Conservation (phyloP, 2,113 vertebrate species). For the Actenoides lindsayi region DNA sequence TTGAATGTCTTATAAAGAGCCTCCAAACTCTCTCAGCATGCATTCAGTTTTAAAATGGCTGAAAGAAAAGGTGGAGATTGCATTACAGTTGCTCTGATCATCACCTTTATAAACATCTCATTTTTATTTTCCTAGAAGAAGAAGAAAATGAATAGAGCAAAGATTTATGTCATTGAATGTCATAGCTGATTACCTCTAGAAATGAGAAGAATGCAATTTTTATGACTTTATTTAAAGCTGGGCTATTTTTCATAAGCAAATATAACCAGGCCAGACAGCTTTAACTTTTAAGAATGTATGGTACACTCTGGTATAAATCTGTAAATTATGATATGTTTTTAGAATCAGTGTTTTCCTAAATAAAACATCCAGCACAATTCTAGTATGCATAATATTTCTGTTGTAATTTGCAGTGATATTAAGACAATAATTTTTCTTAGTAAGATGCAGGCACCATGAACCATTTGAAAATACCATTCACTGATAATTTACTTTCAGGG, state of each 20-base stretch:
- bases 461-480: neutral
- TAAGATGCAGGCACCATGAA: constrained; percentile 8
- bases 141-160: constrained; percentile 67
- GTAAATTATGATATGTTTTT: constrained; percentile 51
- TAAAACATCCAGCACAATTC: constrained; percentile 26
- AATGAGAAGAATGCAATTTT: constrained; percentile 77
- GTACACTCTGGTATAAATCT: constrained; percentile 38
- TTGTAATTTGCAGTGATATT: constrained; percentile 41
- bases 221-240: constrained; percentile 74
- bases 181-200: constrained; percentile 76
- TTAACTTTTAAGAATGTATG: constrained; percentile 74
- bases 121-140: constrained; percentile 68
- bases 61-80: neutral
- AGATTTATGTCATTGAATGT: constrained; percentile 76
- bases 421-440: constrained; percentile 31
- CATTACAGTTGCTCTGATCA: constrained; percentile 26
- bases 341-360: constrained; percentile 60
- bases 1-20: neutral
- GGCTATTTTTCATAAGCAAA: constrained; percentile 73
- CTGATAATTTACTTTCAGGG: neutral
- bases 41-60: constrained; percentile 9
- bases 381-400: constrained; percentile 26
- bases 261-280: constrained; percentile 44
- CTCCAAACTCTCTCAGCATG: neutral
- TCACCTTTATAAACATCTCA: constrained; percentile 56